Base-by-base conservation (phyloP, 2,113 vertebrate species). In the Gallinago undulata region DNA sequence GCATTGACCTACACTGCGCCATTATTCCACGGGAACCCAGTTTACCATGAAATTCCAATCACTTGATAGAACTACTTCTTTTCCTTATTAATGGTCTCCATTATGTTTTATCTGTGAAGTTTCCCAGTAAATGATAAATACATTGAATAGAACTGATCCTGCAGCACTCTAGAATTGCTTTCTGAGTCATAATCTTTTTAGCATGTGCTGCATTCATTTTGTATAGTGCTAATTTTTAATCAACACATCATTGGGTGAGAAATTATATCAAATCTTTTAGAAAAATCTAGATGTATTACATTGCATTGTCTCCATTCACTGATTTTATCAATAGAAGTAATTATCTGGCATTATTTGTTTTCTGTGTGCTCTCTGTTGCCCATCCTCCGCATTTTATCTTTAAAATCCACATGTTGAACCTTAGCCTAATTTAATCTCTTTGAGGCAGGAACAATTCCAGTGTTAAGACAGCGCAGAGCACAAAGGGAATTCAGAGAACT, bases 161-260 rank as follows among this genome's bases (percentile, higher is more conserved):
- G 7, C 62, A 80, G 66, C n/a, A 66, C 0, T 68, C 60, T 80
- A 90, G 85, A 95, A 94, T 78, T 84, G 60, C 41, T 93, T 90
- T 93, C 83, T 96, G 93, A 96, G 84, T 95, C 87, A 91, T 59
- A 84, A 64, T 84, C 88, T 90, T 86, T 88, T 77, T 86, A 80
- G 47, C 72, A 93, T 76, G 51, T 86, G 83, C 59, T 70, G 75
- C 72, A 67, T 91, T 96, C 70, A 96, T 93, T 96, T 93, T 96
- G 60, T 92, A 96, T 96, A 89, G 85, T 48, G 68, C 90, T 95
- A 93, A 96, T 96, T 96, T 95, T 95, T 92, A 96, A 96, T 95
- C 96, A 97, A 51, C 74, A 62, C 62, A 89, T 92, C 47, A 95
- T 94, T 95, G 80, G 79, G 64, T 74, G 56, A 88, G 84, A 88